A percentile compares a stretch with the other conserved stretches of the same genome.
phyloP scores from a whole-genome alignment of 2,797 vertebrate species.

The Rallus crepitans region DNA sequence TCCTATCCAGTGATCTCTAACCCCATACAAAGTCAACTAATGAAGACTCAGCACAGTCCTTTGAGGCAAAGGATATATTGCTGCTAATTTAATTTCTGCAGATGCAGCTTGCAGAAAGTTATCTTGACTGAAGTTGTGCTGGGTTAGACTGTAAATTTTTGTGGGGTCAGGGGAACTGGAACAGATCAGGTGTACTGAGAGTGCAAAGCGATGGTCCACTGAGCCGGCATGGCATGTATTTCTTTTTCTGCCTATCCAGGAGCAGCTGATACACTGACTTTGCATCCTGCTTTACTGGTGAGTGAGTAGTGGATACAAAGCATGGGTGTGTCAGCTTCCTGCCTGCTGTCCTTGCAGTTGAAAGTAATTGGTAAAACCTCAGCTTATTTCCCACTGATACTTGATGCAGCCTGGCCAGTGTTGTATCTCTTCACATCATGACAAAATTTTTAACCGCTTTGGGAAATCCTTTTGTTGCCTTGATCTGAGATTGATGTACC shows the following conservation, averaged over 20 bases:
- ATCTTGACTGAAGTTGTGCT: neutral
- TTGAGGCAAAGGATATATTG: conserved; percentile 28
- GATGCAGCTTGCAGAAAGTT: conserved; percentile 18
- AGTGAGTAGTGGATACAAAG: neutral
- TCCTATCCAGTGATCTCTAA: neutral
- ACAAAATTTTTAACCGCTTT: neutral
- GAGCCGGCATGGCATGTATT: neutral
- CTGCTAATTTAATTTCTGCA: conserved; percentile 45
- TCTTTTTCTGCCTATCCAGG: neutral
- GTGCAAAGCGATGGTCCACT: neutral
- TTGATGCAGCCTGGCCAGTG: neutral
- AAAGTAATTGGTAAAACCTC: neutral
- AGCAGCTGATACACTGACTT: neutral
- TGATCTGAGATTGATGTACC: neutral
- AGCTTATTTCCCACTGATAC: neutral
- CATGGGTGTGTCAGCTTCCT: neutral
- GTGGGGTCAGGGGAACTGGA: neutral
- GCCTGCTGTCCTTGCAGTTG: fast-evolving
- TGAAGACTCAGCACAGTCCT: neutral
- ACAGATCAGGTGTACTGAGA: neutral
- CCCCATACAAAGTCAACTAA: neutral
- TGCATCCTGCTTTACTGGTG: neutral
- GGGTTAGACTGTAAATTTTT: conserved; percentile 19
- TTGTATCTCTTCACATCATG: neutral
- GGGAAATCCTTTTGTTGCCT: neutral